Percentiles rank a stretch among this genome's conserved stretches.
Conservation (phyloP, 1,140 invertebrate genomes). For the Neodiprion lecontei region DNA sequence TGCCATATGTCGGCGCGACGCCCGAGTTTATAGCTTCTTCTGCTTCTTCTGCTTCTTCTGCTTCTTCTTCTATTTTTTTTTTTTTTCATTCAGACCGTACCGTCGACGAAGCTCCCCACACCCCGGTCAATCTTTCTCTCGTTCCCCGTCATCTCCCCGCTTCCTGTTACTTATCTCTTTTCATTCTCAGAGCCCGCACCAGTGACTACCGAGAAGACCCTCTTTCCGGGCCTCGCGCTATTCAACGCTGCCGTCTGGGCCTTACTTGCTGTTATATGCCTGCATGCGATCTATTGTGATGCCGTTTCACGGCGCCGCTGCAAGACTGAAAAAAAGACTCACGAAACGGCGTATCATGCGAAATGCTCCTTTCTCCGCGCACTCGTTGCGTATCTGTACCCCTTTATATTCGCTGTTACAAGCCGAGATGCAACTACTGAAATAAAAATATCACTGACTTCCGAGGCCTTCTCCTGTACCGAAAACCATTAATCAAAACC, state of each 20-base stretch:
- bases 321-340: neutral
- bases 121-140: constrained; percentile 3
- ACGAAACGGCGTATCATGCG: neutral
- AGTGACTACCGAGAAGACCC: neutral
- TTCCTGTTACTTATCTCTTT: constrained; percentile 1
- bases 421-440: too few species aligned
- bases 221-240: neutral
- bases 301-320: neutral
- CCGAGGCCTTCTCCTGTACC: too few species aligned
- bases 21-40: neutral
- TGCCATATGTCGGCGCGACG: neutral
- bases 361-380: neutral
- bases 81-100: neutral
- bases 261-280: neutral
- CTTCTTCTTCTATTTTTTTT: neutral
- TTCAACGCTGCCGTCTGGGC: neutral
- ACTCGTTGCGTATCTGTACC: too few species aligned
- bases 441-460: too few species aligned
- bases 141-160: neutral
- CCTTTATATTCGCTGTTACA: too few species aligned
- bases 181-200: neutral
- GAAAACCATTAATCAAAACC: too few species aligned
- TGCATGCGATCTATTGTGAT: constrained; percentile 3
- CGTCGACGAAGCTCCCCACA: neutral
- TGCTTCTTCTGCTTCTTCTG: neutral